phyloP scores from a whole-genome alignment of 2,113 vertebrate genomes.

The Gymnorhina tibicen region DNA sequence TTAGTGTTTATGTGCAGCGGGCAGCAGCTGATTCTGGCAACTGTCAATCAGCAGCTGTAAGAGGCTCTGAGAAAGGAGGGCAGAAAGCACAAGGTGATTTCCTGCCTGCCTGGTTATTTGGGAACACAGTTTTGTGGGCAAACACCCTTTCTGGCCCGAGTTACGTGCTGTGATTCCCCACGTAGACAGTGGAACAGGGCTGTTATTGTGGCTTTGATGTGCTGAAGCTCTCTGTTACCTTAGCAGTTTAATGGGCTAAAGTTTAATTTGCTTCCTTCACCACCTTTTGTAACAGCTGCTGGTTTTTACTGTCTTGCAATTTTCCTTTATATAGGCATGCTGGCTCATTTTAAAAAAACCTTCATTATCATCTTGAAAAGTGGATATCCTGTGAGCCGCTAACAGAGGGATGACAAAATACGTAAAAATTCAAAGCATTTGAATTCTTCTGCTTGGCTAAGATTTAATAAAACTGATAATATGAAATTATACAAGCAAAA shows the following conservation, averaged over 20 bases:
- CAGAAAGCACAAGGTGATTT: background rate
- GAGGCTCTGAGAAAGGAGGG: background rate
- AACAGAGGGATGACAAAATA: background rate
- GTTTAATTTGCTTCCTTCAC: background rate
- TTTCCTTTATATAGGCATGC: background rate
- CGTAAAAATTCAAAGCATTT: background rate
- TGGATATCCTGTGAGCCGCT: fast-evolving
- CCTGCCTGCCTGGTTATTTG: background rate
- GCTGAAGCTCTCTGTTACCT: background rate
- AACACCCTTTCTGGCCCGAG: background rate
- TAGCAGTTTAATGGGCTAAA: background rate
- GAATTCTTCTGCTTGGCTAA: background rate
- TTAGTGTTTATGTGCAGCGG: constrained; percentile 19
- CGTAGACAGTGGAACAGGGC: background rate
- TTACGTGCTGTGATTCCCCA: fast-evolving
- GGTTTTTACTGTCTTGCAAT: background rate
- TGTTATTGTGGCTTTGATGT: background rate
- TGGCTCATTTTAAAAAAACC: background rate
- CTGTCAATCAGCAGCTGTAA: constrained; percentile 41
- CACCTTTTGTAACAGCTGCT: background rate
- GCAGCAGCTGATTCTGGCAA: background rate
- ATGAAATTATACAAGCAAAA: background rate
- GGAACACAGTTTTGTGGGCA: background rate
- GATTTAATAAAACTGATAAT: background rate
- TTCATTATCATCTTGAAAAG: background rate